Evolutionary conservation across 2,113 vertebrate genomes (phyloP).

Genomic region (Paramisgurnus dabryanus): DNA sequence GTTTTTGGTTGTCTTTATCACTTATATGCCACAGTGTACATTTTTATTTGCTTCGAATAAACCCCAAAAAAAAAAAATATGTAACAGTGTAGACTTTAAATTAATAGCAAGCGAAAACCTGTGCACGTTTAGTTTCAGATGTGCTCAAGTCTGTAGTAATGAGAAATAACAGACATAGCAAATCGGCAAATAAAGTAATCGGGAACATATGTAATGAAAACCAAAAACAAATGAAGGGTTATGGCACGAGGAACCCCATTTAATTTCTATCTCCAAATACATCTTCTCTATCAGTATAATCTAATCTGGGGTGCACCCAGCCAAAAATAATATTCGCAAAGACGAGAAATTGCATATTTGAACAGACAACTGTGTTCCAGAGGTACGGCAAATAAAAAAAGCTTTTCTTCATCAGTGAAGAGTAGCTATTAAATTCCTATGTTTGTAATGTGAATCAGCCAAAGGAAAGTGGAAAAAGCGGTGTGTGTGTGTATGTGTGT

Average conservation of each 20-base stretch:
- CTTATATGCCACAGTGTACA: not conserved
- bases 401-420: conserved; percentile 60
- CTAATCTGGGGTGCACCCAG: conserved; percentile 59
- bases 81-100: conserved; percentile 6
- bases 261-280: conserved; percentile 65
- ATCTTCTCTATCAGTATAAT: conserved; percentile 69
- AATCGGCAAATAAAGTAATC: conserved; percentile 62
- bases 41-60: conserved; percentile 7
- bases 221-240: conserved; percentile 65
- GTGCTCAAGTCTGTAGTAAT: conserved; percentile 40
- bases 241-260: conserved; percentile 61
- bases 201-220: conserved; percentile 67
- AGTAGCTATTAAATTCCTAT: conserved; percentile 68
- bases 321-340: conserved; percentile 59
- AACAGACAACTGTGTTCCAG: conserved; percentile 60
- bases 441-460: conserved; percentile 58
- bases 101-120: conserved; percentile 16
- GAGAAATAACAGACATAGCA: conserved; percentile 56
- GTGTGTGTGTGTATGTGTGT: conserved; percentile 10
- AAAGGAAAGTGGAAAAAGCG: conserved; percentile 43
- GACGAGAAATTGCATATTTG: conserved; percentile 56
- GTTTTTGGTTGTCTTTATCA: not conserved
- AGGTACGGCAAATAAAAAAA: conserved; percentile 55
- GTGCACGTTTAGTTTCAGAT: conserved; percentile 40
- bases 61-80: conserved; percentile 11